A percentile compares a stretch with the other conserved stretches of the same genome.
These are phyloP conservation scores for Cerastis leucographa DNA, from an alignment of 2,888 invertebrate species.

Conservation along the genomic window DNA sequence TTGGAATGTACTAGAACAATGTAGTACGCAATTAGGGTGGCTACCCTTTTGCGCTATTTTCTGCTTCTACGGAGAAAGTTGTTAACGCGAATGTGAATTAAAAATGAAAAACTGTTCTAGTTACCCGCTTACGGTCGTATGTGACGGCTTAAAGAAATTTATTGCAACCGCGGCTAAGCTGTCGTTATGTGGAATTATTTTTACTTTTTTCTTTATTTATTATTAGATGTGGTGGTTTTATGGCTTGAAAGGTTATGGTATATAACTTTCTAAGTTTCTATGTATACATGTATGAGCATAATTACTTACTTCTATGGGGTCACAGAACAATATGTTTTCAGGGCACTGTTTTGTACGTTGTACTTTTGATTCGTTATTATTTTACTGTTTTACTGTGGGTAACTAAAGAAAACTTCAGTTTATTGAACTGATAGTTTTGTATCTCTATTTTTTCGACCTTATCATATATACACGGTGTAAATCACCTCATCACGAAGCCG, in stretches of 20 bases:
- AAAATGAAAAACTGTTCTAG: conserved; percentile 49
- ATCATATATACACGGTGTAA: too few relatives aligned
- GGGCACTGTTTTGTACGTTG: neutral
- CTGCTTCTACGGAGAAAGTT: conserved; percentile 19
- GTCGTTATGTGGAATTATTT: conserved; percentile 24
- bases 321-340: neutral
- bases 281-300: neutral
- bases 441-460: too few relatives aligned
- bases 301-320: neutral
- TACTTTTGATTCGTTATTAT: too few relatives aligned
- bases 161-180: conserved; percentile 34
- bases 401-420: too few relatives aligned
- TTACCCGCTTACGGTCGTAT: conserved; percentile 30
- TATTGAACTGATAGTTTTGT: too few relatives aligned
- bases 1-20: neutral
- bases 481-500: too few relatives aligned
- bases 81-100: conserved; percentile 49
- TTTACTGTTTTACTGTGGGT: too few relatives aligned
- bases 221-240: conserved; percentile 32
- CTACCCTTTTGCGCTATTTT: conserved; percentile 9
- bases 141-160: conserved; percentile 37
- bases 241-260: conserved; percentile 7
- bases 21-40: neutral
- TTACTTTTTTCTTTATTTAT: conserved; percentile 36
- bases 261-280: neutral